Conservation (phyloP, 2,888 invertebrate genomes). For the Parascotia fuliginaria region DNA sequence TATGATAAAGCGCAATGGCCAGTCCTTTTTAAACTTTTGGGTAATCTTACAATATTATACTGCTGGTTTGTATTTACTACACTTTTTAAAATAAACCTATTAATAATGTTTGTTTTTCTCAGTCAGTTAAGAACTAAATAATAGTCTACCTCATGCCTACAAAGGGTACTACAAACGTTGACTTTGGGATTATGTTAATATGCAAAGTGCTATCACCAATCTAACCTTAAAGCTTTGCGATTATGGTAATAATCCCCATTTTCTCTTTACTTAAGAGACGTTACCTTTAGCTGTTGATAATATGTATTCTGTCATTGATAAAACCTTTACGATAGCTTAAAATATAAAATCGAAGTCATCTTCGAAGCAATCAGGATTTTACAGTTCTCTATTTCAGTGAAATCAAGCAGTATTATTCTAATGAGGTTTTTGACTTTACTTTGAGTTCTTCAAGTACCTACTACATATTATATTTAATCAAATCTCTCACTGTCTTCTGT, state of each 20-base stretch:
- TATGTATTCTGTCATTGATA: not conserved
- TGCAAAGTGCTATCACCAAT: not conserved
- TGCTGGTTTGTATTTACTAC: not conserved
- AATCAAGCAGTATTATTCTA: too few species aligned
- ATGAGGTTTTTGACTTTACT: too few species aligned
- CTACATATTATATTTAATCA: too few species aligned
- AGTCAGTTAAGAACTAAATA: not conserved
- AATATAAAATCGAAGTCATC: too few species aligned
- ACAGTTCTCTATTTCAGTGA: too few species aligned
- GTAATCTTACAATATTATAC: not conserved
- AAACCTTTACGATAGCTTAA: too few species aligned
- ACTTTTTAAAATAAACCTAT: not conserved
- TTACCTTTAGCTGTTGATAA: not conserved
- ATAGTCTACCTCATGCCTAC: not conserved
- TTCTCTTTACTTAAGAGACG: not conserved
- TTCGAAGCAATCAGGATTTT: too few species aligned
- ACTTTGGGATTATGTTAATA: slow-evolving; percentile 4
- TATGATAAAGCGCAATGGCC: too few species aligned
- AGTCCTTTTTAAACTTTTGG: too few species aligned
- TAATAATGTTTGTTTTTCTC: not conserved
- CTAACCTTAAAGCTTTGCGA: slow-evolving; percentile 1
- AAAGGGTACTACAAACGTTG: not conserved
- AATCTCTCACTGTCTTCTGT: too few species aligned
- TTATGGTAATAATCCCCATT: not conserved
- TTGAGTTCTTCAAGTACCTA: too few species aligned